A percentile compares a stretch with the other conserved stretches of the same genome.
Conservation (phyloP, 2,113 vertebrate genomes). For the Heterotis niloticus region DNA sequence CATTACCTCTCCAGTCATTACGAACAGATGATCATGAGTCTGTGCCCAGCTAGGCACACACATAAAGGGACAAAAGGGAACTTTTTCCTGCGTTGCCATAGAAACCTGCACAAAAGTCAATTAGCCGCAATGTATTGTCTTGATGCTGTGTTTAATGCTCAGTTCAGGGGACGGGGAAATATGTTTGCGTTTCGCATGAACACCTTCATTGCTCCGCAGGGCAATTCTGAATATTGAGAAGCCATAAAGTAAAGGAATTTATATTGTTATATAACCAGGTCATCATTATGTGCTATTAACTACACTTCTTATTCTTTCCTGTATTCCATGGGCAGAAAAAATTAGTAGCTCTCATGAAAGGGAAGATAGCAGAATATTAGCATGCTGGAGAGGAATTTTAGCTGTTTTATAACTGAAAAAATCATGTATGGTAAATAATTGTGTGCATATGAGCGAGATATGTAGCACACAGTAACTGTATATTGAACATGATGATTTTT, state of each 20-base stretch:
- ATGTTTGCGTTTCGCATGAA: background rate
- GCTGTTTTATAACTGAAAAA: too few species aligned
- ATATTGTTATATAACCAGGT: background rate
- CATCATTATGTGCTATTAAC: background rate
- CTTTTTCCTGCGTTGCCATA: conserved; percentile 20
- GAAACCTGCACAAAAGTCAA: conserved; percentile 18
- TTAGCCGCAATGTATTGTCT: conserved; percentile 18
- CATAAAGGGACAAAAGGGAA: conserved; percentile 6
- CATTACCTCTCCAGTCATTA: background rate
- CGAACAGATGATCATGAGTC: background rate
- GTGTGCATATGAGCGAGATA: background rate
- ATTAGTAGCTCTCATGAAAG: background rate
- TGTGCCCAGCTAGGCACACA: background rate
- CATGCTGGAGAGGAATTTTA: too few species aligned
- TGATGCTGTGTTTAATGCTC: background rate
- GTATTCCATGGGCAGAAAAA: conserved; percentile 1
- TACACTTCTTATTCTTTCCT: background rate
- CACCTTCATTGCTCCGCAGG: background rate
- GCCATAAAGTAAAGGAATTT: background rate
- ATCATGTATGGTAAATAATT: background rate
- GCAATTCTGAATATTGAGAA: background rate
- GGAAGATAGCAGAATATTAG: too few species aligned
- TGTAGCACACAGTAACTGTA: background rate
- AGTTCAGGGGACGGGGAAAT: background rate
- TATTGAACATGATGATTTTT: background rate